Base-by-base conservation (phyloP, 64 coral and sea anemone species). In the Montipora efflorescens region DNA sequence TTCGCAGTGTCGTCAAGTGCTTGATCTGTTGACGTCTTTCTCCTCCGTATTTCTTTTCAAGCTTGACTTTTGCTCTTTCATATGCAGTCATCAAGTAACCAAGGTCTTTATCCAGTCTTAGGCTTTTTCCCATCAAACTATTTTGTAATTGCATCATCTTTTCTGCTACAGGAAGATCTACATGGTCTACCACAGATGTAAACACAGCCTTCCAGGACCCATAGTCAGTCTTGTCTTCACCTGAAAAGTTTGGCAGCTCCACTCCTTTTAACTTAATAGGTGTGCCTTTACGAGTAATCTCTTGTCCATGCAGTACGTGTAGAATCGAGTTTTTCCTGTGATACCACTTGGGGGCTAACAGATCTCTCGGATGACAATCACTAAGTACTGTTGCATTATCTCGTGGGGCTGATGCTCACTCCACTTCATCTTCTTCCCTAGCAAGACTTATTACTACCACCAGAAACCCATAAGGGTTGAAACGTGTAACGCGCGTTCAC, bases 191-290 rank as follows among this genome's bases (percentile, higher is more conserved):
- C 15, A 91, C 48, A 3, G 59, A 88, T 51, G 88, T 91, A 58
- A 95, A 95, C 7, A 89, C 80, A 1, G 88, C 75, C 67, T 93
- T 87, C 91, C 91, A 93, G 48, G 91, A 47, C 28, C 76, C 82
- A 25, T 88, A 93, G 62, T 95, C 74, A 70, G 75, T 78, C 81
- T 95, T 95, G 58, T 76, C 51, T 64, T 95, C 50, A 61, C 89
- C 94, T 12, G 89, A 91, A 82, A 95, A 91, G 49, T 44, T 71
- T 44, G 83, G 89, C 48, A 81, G 89, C 15, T 78, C 89, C 18
- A 95, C 89, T 10, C 83, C 89, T 83, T 91, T 95, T 68, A 95
- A 81, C 25, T 82, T 91, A 53, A 91, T 28, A 7, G 89, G 92
- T 16, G 15, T 58, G 67, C 79, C 22, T 48, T 48, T 43, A 79